phyloP scores from a whole-genome alignment of 2,113 vertebrate genomes.

The Sigmodon hispidus region DNA sequence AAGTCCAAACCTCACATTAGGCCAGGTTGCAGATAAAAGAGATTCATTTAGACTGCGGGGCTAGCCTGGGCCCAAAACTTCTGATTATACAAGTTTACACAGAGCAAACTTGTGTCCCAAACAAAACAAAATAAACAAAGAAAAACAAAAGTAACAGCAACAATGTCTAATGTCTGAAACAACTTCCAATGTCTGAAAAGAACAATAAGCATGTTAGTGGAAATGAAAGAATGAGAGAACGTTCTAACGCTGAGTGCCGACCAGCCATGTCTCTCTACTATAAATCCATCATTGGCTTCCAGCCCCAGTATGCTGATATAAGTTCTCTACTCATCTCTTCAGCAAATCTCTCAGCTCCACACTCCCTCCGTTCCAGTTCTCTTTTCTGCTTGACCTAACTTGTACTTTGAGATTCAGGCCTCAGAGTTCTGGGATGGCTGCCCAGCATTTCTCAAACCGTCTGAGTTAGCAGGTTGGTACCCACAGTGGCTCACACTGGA shows the following conservation, averaged over 20 bases:
- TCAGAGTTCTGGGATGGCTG: not conserved
- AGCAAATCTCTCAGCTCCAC: not conserved
- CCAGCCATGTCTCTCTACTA: not conserved
- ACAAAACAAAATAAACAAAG: not conserved
- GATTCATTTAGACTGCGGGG: too few species aligned
- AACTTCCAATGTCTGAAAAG: not conserved
- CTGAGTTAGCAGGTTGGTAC: not conserved
- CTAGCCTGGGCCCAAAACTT: too few species aligned
- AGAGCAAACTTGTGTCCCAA: too few species aligned
- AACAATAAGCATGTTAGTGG: not conserved
- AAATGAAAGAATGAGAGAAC: not conserved
- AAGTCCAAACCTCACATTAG: too few species aligned
- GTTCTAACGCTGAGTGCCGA: not conserved
- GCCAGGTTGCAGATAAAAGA: too few species aligned
- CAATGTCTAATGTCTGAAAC: not conserved
- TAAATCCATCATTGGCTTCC: not conserved
- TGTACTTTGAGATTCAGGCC: not conserved
- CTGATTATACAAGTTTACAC: too few species aligned
- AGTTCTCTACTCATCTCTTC: not conserved
- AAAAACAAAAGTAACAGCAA: not conserved
- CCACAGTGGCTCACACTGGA: not conserved
- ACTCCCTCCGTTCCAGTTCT: not conserved
- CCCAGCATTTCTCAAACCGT: not conserved
- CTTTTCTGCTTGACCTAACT: not conserved
- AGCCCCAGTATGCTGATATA: not conserved